These are phyloP conservation scores for Leptopilina clavipes DNA, from an alignment of 1,140 invertebrate genomes.

Conservation along the genomic window DNA sequence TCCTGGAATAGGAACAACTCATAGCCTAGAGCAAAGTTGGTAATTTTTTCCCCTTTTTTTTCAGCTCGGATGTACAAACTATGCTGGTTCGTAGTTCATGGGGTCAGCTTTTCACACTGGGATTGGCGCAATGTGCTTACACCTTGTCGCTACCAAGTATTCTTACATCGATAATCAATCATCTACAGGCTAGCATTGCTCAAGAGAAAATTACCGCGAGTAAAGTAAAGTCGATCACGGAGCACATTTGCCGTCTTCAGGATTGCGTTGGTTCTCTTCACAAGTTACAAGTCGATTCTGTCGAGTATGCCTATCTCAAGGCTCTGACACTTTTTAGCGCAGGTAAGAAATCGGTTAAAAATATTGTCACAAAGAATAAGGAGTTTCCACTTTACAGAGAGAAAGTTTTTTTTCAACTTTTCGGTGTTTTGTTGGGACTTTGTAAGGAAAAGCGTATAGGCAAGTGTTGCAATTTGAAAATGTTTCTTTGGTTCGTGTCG, in stretches of 20 bases:
- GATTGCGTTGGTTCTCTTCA: slow-evolving; percentile 87
- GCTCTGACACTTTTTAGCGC: slow-evolving; percentile 87
- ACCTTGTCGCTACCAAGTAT: slow-evolving; percentile 88
- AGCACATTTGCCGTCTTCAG: slow-evolving; percentile 88
- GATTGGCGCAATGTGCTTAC: slow-evolving; percentile 91
- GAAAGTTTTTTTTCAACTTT: too few relatives aligned
- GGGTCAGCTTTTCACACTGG: slow-evolving; percentile 94
- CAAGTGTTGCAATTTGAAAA: too few relatives aligned
- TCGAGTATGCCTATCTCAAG: slow-evolving; percentile 94
- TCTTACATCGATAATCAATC: slow-evolving; percentile 86
- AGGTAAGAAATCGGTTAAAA: slow-evolving; percentile 67
- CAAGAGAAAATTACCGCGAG: slow-evolving; percentile 83
- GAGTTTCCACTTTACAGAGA: too few relatives aligned
- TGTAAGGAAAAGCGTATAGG: too few relatives aligned
- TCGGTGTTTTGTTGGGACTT: too few relatives aligned
- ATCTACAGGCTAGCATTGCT: slow-evolving; percentile 80
- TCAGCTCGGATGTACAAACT: slow-evolving; percentile 89
- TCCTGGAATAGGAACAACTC: too few relatives aligned
- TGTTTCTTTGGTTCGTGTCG: too few relatives aligned
- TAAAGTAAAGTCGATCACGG: slow-evolving; percentile 86
- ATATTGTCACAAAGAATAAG: too few relatives aligned
- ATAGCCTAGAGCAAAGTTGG: too few relatives aligned
- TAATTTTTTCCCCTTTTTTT: slow-evolving; percentile 56
- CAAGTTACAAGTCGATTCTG: slow-evolving; percentile 84
- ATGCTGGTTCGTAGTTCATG: slow-evolving; percentile 89